These are phyloP conservation scores for Theretra japonica DNA, from an alignment of 2,888 invertebrate genomes.

Conservation along the genomic window DNA sequence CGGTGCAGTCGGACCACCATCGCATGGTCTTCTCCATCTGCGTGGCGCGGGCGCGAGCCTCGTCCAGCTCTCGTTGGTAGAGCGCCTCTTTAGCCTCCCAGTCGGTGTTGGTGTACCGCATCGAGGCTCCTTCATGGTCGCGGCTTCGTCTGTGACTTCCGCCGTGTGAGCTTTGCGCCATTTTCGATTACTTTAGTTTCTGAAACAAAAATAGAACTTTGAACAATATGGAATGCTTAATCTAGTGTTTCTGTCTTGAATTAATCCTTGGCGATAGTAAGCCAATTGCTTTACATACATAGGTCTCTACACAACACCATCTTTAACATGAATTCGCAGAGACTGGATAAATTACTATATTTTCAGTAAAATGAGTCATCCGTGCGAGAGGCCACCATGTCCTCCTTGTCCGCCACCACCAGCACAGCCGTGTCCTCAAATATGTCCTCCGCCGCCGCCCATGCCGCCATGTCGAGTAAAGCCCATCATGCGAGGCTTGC, in stretches of 20 bases:
- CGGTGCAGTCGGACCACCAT: constrained; percentile 99
- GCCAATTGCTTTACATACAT: no score
- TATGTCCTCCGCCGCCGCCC: constrained; percentile 60
- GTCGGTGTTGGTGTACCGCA: constrained; percentile 88
- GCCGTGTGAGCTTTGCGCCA: constrained; percentile 88
- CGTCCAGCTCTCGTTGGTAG: constrained; percentile 93
- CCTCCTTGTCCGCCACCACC: constrained; percentile 60
- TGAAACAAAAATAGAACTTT: constrained; percentile 42
- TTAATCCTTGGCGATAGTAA: no score
- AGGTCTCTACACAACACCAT: no score
- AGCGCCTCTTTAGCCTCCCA: constrained; percentile 92
- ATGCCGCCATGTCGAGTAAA: constrained; percentile 61
- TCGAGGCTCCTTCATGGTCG: constrained; percentile 86
- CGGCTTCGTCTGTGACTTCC: constrained; percentile 86
- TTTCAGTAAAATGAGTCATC: constrained; percentile 43
- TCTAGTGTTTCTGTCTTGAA: not conserved
- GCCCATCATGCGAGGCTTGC: constrained; percentile 89
- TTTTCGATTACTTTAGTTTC: constrained; percentile 52
- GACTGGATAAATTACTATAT: not conserved
- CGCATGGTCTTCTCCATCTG: constrained; percentile 99
- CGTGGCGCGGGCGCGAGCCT: constrained; percentile 95
- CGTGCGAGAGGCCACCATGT: constrained; percentile 50
- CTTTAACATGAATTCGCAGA: not conserved
- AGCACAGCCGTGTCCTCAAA: constrained; percentile 56
- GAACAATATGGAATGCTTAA: not conserved